Conservation (phyloP, 2,888 invertebrate genomes). For the Sylvicola cinctus region DNA sequence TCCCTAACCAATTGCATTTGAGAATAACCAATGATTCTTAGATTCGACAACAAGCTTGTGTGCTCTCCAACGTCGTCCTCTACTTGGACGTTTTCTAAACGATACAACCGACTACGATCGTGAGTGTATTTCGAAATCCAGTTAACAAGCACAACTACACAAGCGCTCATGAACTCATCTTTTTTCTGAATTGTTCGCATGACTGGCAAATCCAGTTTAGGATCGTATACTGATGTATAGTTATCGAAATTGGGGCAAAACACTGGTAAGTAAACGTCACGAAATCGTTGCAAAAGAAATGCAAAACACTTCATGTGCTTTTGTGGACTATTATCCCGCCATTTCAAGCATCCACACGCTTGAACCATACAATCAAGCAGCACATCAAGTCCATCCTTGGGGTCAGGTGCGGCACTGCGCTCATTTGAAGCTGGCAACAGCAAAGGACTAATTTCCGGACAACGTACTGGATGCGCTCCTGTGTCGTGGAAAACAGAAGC, state of each 20-base stretch:
- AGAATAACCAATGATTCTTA: constrained; percentile 16
- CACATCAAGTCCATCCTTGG: constrained; percentile 70
- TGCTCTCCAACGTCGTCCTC: constrained; percentile 18
- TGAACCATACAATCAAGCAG: constrained; percentile 80
- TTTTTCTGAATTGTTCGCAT: constrained; percentile 38
- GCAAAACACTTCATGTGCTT: constrained; percentile 70
- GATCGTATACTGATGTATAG: constrained; percentile 62
- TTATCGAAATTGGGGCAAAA: constrained; percentile 75
- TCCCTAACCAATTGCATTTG: constrained; percentile 52
- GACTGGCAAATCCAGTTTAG: constrained; percentile 59
- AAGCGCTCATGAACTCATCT: constrained; percentile 39
- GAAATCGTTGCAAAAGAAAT: constrained; percentile 81
- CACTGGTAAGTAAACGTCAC: constrained; percentile 69
- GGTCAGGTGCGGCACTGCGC: constrained; percentile 63
- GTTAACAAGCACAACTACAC: constrained; percentile 69
- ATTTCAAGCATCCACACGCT: constrained; percentile 73
- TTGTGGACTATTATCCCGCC: constrained; percentile 64
- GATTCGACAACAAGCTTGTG: constrained; percentile 12
- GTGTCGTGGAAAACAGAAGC: constrained; percentile 53
- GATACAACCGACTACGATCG: constrained; percentile 23
- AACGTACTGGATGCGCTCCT: constrained; percentile 52
- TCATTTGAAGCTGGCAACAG: constrained; percentile 69
- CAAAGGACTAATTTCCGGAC: constrained; percentile 59
- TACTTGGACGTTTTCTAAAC: constrained; percentile 19
- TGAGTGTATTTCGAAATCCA: constrained; percentile 78